Conservation (phyloP, 2,888 invertebrate species). For the Drosophila putrida region DNA sequence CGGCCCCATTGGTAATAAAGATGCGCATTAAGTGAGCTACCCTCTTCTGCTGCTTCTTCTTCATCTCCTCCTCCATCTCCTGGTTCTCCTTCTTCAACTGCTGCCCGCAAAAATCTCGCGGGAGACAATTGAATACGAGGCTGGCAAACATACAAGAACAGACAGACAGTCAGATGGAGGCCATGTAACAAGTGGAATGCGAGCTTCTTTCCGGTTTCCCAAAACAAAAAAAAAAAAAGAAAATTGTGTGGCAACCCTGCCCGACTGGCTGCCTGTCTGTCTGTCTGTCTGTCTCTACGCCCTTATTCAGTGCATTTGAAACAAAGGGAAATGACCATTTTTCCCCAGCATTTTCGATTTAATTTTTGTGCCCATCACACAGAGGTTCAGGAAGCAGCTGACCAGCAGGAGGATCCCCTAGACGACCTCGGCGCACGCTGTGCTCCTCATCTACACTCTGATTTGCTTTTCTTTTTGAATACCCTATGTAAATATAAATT, state of each 20-base stretch:
- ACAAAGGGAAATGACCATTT: slow-evolving; percentile 73
- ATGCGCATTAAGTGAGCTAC: slow-evolving; percentile 69
- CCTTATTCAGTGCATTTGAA: slow-evolving; percentile 45
- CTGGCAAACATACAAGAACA: slow-evolving; percentile 35
- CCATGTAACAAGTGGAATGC: slow-evolving; percentile 63
- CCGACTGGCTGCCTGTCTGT: neutral
- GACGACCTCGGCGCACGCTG: slow-evolving; percentile 36
- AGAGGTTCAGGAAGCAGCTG: slow-evolving; percentile 32
- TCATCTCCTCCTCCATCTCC: neutral
- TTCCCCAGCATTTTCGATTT: slow-evolving; percentile 73
- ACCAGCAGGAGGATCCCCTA: slow-evolving; percentile 52
- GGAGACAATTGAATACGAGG: slow-evolving; percentile 75
- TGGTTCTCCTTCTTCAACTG: neutral
- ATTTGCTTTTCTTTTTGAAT: slow-evolving; percentile 24
- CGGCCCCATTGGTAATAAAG: slow-evolving; percentile 74
- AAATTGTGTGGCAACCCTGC: slow-evolving; percentile 2
- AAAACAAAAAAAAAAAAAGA: neutral
- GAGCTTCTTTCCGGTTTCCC: neutral
- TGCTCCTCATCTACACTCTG: slow-evolving; percentile 32
- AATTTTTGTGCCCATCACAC: slow-evolving; percentile 70
- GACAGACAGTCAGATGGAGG: slow-evolving; percentile 5
- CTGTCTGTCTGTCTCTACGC: no score
- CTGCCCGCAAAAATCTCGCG: slow-evolving; percentile 68
- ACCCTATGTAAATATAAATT: neutral
- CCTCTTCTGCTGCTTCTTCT: neutral